A percentile compares a stretch with the other conserved stretches of the same genome.
phyloP scores from a whole-genome alignment of 2,888 invertebrate species.

The Rhagonycha fulva region DNA sequence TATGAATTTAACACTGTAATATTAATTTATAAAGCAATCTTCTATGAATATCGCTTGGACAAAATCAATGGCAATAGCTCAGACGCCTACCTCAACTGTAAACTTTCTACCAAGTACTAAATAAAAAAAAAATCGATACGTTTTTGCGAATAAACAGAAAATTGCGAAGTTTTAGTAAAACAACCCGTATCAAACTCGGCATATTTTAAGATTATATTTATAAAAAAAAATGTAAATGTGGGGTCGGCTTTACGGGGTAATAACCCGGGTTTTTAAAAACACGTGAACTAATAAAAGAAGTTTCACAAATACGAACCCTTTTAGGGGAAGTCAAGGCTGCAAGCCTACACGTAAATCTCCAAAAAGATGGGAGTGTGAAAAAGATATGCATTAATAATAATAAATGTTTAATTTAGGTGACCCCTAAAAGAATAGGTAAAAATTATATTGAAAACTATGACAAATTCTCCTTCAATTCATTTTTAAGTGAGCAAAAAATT shows the following conservation, averaged over 20 bases:
- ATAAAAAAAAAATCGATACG: not conserved
- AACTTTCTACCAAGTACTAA: not conserved
- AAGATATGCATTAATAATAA: not conserved
- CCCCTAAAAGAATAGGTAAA: not conserved
- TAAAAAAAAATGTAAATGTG: not conserved
- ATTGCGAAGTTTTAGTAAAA: not conserved
- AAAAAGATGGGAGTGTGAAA: not conserved
- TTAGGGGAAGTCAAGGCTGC: not conserved
- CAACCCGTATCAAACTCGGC: not conserved
- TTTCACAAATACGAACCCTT: not conserved
- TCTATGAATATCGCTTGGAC: not conserved
- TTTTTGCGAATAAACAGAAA: not conserved
- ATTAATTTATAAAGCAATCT: not conserved
- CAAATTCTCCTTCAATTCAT: not conserved
- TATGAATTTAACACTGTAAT: not conserved
- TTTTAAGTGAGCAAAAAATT: not conserved
- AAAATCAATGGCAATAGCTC: not conserved
- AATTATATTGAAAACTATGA: not conserved
- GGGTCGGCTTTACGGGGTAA: not conserved
- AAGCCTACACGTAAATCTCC: not conserved
- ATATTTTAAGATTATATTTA: not conserved
- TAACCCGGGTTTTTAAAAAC: not conserved
- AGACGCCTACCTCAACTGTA: not conserved
- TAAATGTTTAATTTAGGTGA: not conserved
- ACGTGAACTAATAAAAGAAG: not conserved